Conservation (phyloP, 1,140 invertebrate genomes). For the Drosophila sucinea region DNA sequence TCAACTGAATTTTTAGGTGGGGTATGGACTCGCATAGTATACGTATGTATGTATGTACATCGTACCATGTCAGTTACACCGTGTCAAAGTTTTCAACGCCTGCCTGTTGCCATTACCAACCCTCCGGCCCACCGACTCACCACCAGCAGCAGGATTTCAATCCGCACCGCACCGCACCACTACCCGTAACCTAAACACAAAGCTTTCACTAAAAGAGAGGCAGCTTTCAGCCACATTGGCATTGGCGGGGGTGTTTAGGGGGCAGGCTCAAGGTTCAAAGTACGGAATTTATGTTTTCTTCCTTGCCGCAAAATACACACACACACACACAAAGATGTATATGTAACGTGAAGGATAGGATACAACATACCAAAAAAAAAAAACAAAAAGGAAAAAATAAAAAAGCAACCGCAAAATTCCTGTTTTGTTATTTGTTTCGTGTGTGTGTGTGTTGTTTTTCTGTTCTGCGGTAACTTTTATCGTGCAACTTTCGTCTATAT, state of each 20-base stretch:
- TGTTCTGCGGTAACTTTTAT: conserved; percentile 20
- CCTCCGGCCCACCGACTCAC: background rate
- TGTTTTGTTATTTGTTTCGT: conserved; percentile 20
- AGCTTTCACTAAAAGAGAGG: conserved; percentile 43
- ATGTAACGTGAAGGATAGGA: background rate
- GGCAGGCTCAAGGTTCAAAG: conserved; percentile 56
- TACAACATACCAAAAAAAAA: conserved; percentile 39
- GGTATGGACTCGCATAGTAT: conserved; percentile 4
- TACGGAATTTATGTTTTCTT: conserved; percentile 65
- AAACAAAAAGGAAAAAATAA: background rate
- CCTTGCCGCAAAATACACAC: conserved; percentile 39
- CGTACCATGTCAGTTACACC: conserved; percentile 33
- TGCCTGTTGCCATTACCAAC: conserved; percentile 20
- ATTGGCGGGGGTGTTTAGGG: background rate
- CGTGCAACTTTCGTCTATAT: conserved; percentile 1
- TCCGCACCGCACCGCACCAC: background rate
- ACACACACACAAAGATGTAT: conserved; percentile 5
- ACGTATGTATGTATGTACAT: conserved; percentile 7
- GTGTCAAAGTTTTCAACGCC: conserved; percentile 48
- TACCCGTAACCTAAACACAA: conserved; percentile 39
- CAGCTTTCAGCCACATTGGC: conserved; percentile 37
- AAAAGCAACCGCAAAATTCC: conserved; percentile 18
- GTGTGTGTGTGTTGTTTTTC: conserved; percentile 4
- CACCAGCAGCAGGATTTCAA: background rate
- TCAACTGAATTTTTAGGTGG: conserved; percentile 46